These are phyloP conservation scores for Idris sp. DNA, from an alignment of 1,140 invertebrate species.

Conservation along the genomic window DNA sequence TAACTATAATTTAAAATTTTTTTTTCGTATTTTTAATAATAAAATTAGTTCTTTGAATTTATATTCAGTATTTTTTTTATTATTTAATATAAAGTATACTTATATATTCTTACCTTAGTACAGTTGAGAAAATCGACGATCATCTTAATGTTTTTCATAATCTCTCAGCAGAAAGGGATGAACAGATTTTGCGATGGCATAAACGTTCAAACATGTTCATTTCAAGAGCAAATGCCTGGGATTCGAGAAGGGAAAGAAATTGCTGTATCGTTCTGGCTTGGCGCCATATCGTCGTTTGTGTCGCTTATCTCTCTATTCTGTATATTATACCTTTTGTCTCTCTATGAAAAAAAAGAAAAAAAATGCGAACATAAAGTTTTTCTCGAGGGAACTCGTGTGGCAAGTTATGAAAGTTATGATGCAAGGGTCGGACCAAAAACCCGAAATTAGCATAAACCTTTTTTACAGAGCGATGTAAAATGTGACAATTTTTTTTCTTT, in stretches of 20 bases:
- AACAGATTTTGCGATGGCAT: conserved; percentile 20
- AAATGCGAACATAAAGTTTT: conserved; percentile 50
- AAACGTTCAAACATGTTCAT: background rate
- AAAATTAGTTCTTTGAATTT: too few species aligned
- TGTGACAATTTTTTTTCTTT: conserved; percentile 29
- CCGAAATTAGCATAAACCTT: conserved; percentile 54
- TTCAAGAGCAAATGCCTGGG: conserved; percentile 20
- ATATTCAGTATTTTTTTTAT: too few species aligned
- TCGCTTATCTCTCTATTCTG: conserved; percentile 44
- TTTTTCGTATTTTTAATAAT: too few species aligned
- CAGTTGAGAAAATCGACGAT: too few species aligned
- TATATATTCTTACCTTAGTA: too few species aligned
- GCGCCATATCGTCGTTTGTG: conserved; percentile 54
- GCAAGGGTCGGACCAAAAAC: conserved; percentile 25
- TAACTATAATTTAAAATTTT: too few species aligned
- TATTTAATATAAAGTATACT: too few species aligned
- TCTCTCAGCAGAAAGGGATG: background rate
- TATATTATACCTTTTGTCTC: conserved; percentile 24
- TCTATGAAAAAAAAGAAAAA: conserved; percentile 51
- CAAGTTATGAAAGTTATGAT: conserved; percentile 39
- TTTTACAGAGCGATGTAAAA: conserved; percentile 26
- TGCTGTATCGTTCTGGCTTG: conserved; percentile 35
- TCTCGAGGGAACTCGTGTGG: conserved; percentile 34
- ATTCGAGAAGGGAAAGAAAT: conserved; percentile 12
- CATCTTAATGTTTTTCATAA: background rate